Base-by-base conservation (phyloP, 2,113 vertebrate genomes). In the Notarius lentiginosus region DNA sequence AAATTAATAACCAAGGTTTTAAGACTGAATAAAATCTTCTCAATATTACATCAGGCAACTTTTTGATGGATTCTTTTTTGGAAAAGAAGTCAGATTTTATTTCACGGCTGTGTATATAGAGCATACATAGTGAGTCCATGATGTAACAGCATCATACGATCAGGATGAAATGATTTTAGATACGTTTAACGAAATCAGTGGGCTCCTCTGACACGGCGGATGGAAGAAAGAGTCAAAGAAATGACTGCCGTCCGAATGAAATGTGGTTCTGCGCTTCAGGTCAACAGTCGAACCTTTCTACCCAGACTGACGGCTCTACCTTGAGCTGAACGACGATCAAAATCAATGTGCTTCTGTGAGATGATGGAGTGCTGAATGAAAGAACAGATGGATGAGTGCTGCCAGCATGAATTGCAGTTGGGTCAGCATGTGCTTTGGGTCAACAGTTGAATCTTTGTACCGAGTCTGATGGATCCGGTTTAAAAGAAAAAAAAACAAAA, bases 371-470 rank as follows among this genome's bases (percentile, higher is more conserved):
- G 61, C 41, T 51, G 70, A 75, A 84, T 61, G 83, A 73, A 58
- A 61, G 70, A 75, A 75, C 56, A 75, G 70, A 76, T n/a, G 81
- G 63, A 83, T 65, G 63, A 66, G 81, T 27, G 47, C 56, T 60
- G 53, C 68, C 27, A 58, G 51, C 55, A 49, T 84, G 34, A 60
- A 84, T 65, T 82, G 81, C 61, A 27, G 41, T 83, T 83, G 81
- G 61, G 81, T 65, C 81, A 66, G 81, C 60, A 53, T 76, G 83
- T 76, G 83, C 51, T 73, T 73, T 73, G 49, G 82, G 65, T 72
- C 82, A 84, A 84, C 66, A 84, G 66, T 70, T 72, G 82, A 84
- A 70, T 34, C 51, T 84, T 34, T 84, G 65, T 68, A 84, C 51
- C 24, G 30, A 81, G 30, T 61, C 30, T 34, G 77, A 79, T 11